A percentile compares a stretch with the other conserved stretches of the same genome.
These are phyloP conservation scores for Julus scanicus DNA, from an alignment of 2,888 invertebrate species.

Conservation along the genomic window DNA sequence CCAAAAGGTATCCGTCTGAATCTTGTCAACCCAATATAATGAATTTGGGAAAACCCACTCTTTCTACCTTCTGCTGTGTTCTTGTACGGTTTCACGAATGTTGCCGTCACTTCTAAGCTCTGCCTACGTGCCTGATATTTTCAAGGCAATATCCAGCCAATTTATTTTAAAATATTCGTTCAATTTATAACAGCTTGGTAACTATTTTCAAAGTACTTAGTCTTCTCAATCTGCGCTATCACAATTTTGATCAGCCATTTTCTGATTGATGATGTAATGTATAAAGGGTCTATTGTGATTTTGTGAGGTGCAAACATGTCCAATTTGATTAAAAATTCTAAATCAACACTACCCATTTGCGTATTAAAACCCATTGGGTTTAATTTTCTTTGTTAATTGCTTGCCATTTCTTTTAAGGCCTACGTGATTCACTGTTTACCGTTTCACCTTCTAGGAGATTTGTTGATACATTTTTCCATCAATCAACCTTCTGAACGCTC, in stretches of 20 bases:
- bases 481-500: slow-evolving; percentile 15
- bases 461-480: slow-evolving; percentile 38
- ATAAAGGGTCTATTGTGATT: too few relatives aligned
- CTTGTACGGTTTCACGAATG: background rate
- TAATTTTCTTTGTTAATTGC: background rate
- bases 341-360: too few relatives aligned
- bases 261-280: too few relatives aligned
- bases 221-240: too few relatives aligned
- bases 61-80: background rate
- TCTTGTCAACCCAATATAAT: background rate
- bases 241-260: too few relatives aligned
- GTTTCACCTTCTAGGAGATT: slow-evolving; percentile 8
- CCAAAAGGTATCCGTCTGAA: too few relatives aligned
- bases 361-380: too few relatives aligned
- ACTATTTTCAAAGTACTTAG: too few relatives aligned
- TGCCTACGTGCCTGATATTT: background rate
- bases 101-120: background rate
- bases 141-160: background rate
- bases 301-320: too few relatives aligned
- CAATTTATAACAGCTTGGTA: too few relatives aligned
- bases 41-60: background rate
- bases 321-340: too few relatives aligned
- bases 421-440: background rate
- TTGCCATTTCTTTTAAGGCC: background rate
- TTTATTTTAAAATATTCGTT: background rate